A percentile compares a stretch with the other conserved stretches of the same genome.
Evolutionary conservation across 2,113 vertebrate species (phyloP).

Genomic region (Rhinoptilus africanus): DNA sequence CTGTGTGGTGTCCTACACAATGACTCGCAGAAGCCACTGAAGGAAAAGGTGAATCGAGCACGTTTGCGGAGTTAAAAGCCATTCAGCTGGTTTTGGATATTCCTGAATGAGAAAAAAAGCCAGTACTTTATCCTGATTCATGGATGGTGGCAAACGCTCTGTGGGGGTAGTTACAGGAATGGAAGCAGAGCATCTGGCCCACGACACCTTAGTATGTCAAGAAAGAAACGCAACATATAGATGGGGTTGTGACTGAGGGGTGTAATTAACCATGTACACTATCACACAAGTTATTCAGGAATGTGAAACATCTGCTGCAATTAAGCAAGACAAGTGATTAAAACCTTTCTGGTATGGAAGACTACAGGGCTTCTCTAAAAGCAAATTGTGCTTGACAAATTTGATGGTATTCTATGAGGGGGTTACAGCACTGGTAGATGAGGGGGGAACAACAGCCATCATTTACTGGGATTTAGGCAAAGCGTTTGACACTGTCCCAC

Average conservation of each 20-base stretch:
- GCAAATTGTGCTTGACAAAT: too few species aligned
- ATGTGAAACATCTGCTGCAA: too few species aligned
- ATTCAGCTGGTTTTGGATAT: background rate
- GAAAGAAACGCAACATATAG: background rate
- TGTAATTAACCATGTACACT: too few species aligned
- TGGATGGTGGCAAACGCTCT: background rate
- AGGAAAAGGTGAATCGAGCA: background rate
- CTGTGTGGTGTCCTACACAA: background rate
- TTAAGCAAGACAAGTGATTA: too few species aligned
- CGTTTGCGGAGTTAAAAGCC: background rate
- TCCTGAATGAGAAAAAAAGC: background rate
- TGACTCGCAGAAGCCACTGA: background rate
- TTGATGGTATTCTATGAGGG: too few species aligned
- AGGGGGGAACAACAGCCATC: too few species aligned
- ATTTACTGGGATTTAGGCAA: too few species aligned
- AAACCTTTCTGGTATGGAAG: too few species aligned
- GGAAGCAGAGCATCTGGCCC: background rate
- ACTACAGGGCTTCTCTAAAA: too few species aligned
- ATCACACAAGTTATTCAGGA: too few species aligned
- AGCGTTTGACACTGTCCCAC: too few species aligned
- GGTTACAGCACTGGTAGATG: too few species aligned
- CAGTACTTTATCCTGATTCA: background rate
- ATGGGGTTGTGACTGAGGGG: background rate
- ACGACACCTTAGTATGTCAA: background rate
- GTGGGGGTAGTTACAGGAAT: background rate